A percentile compares a stretch with the other conserved stretches of the same genome.
phyloP scores from a whole-genome alignment of 2,797 vertebrate species.

The Hephaestus fuliginosus region DNA sequence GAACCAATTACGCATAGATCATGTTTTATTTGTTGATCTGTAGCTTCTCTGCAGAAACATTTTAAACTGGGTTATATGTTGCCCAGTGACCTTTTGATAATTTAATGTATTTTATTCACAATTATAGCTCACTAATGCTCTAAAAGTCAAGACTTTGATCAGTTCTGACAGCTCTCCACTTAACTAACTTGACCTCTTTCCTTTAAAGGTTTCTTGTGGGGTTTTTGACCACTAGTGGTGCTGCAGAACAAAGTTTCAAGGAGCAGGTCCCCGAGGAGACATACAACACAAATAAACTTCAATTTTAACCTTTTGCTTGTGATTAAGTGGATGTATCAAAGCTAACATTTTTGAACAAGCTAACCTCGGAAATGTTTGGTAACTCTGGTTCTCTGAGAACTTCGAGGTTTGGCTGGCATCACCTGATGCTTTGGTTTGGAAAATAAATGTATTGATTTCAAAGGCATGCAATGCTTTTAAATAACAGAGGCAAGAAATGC shows the following conservation, averaged over 20 bases:
- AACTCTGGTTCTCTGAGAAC: not conserved
- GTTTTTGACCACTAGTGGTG: not conserved
- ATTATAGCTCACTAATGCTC: not conserved
- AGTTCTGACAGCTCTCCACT: not conserved
- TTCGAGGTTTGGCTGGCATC: not conserved
- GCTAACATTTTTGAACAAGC: not conserved
- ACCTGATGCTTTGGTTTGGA: not conserved
- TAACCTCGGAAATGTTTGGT: not conserved
- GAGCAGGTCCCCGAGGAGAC: no score
- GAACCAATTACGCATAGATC: not conserved
- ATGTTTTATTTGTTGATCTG: conserved; percentile 8
- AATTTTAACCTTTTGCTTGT: no score
- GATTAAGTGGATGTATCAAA: not conserved
- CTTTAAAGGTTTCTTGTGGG: conserved; percentile 4
- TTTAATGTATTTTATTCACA: not conserved
- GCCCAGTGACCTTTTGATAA: not conserved
- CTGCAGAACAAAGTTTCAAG: not conserved
- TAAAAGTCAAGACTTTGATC: not conserved
- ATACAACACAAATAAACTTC: not conserved
- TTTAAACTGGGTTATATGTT: not conserved
- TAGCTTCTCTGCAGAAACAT: not conserved
- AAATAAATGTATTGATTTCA: not conserved
- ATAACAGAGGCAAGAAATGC: not conserved
- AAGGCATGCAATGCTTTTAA: not conserved
- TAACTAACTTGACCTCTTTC: not conserved